Percentiles rank a stretch among this genome's conserved stretches.
These are phyloP conservation scores for Lytechinus variegatus DNA, from an alignment of 35 echinoderm and acorn worm genomes.

Conservation along the genomic window DNA sequence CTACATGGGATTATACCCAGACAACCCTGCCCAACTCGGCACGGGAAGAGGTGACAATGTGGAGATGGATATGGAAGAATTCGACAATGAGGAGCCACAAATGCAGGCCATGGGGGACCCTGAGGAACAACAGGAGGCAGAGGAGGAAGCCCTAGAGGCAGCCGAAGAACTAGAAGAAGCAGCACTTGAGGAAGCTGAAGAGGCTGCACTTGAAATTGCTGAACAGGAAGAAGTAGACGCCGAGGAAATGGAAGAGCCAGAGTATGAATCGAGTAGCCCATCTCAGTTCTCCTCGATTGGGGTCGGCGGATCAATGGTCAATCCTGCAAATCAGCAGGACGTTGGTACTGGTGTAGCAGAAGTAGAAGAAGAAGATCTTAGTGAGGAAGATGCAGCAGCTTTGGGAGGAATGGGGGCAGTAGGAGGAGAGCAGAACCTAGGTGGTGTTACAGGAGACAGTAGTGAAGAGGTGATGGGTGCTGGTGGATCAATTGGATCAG, in stretches of 20 bases:
- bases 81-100: neutral
- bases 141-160: neutral
- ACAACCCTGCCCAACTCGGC: slow-evolving; percentile 19
- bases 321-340: neutral
- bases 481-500: neutral
- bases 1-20: neutral
- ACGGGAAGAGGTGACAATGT: neutral
- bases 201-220: neutral
- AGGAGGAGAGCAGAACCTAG: neutral
- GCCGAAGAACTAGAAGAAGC: neutral
- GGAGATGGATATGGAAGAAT: neutral
- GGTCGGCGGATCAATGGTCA: neutral
- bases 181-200: neutral
- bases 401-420: neutral
- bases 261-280: neutral
- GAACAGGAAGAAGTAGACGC: neutral
- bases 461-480: neutral
- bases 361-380: neutral
- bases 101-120: neutral
- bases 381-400: slow-evolving; percentile 10
- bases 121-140: neutral
- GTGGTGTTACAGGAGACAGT: neutral
- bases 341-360: no score
- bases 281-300: neutral
- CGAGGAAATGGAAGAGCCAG: neutral